Evolutionary conservation across 1,140 invertebrate genomes (phyloP), one percentile per base, ranked within the genome.

Genomic region (Maconellicoccus hirsutus): DNA sequence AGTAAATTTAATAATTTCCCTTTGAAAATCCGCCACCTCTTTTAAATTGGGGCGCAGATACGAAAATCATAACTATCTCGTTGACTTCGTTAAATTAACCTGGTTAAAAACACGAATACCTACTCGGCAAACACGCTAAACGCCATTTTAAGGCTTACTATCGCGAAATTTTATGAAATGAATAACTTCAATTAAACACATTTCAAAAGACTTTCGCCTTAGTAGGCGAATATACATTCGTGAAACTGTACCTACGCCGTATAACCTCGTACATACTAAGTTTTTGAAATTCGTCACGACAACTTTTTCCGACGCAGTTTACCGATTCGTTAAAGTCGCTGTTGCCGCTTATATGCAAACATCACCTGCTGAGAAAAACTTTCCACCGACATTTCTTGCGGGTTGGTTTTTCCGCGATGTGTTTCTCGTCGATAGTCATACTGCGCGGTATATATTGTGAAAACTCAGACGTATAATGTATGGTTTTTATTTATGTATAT

Each of bases 111-210:
- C 42, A 52, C 42, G 42, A 52, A 52, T 14, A 52, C 10, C 42
- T 52, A 16, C n/a, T 52, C 42, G 42, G 12, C 12, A 16, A 52
- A 52, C n/a, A 52, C 42, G 42, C 42, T 52, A 52, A 19, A 33
- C 12, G 29, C 29, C 12, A 33, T 33, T 33, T 33, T 12, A 33
- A 6, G 29, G 29, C 29, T 33, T 52, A 52, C 42, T 14, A 52
- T 16, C n/a, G n/a, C 42, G 42, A 52, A 16, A 19, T 52, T 16
- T 52, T 14, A 52, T 16, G 42, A 19, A 52, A 52, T 52, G 42
- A 52, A 52, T 52, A 52, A 52, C 42, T 52, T 52, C 42, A 52
- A 52, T 52, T 52, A 52, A 52, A 52, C 42, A 52, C 42, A 52
- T 52, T 52, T 52, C 42, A 52, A 52, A 52, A 52, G 42, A 52